Conservation (phyloP, 2,797 vertebrate genomes). For the Leuciscus waleckii region DNA sequence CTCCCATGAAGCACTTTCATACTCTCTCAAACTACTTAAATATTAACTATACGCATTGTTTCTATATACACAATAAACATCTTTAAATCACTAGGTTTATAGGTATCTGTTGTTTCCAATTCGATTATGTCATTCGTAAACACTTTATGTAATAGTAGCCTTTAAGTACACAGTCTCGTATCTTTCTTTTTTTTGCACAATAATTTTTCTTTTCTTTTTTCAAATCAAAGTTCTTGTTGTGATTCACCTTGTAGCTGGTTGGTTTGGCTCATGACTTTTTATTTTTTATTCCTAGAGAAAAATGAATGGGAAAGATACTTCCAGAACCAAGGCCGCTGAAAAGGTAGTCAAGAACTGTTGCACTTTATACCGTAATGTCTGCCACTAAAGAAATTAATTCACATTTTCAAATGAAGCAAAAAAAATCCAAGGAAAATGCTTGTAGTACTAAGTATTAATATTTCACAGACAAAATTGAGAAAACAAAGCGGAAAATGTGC, state of each 20-base stretch:
- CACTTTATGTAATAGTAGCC: neutral
- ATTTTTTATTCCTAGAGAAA: neutral
- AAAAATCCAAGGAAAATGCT: neutral
- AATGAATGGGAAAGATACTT: neutral
- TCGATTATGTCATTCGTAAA: neutral
- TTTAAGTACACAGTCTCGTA: neutral
- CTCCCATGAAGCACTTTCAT: neutral
- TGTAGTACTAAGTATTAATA: neutral
- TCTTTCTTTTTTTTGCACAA: neutral
- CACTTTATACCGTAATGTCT: neutral
- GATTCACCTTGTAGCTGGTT: neutral
- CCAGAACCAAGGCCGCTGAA: too few relatives aligned
- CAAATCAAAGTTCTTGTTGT: neutral
- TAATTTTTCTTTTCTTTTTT: neutral
- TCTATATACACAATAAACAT: neutral
- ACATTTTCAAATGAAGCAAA: neutral
- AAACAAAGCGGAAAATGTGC: neutral
- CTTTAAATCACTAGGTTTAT: neutral
- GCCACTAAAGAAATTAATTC: neutral
- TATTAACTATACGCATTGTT: neutral
- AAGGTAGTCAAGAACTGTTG: too few relatives aligned
- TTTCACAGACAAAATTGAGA: neutral
- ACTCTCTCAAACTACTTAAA: neutral
- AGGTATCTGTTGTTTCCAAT: neutral
- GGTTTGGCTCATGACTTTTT: neutral